Base-by-base conservation (phyloP, 2,888 invertebrate species). In the Cyaniris semiargus region DNA sequence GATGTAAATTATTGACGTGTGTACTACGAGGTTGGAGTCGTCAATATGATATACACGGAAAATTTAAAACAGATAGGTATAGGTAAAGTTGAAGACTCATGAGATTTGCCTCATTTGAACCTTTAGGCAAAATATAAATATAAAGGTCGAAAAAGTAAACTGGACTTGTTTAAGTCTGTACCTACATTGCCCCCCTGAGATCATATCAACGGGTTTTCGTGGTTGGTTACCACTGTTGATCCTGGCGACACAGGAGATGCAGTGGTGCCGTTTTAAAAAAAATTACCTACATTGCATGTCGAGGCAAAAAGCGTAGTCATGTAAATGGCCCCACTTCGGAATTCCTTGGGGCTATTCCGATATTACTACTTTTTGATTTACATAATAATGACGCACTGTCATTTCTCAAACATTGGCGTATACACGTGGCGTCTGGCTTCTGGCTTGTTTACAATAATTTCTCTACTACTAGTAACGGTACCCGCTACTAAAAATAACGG, bases 381-480 rank as follows among this genome's bases (percentile, higher is more conserved):
- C 53, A 53, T 53, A 53, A 53, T 53, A 44, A 53, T 18, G 53
- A 18, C 15, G 18, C 53, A 5, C 53, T 53, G 18, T 53, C 53
- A 53, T 53, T 53, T 53, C 5, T 53, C 5, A 18, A 15, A 18
- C 18, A 5, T 53, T 6, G 18, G 18, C 53, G 44, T 53, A n/a
- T 53, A 53, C 53, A 53, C 58, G 18, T 58, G n/a, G n/a, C 58
- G 7, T 58, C n/a, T 58, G 58, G n/a, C n/a, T n/a, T 58, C n/a
- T 21, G 21, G n/a, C n/a, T n/a, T 58, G 58, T 58, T 58, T 58
- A 58, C 21, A 58, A 58, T n/a, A 58, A 58, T n/a, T n/a, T 58
- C 58, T 58, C 60, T 10, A 60, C 60, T 23, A 23, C 3, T 23
- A 60, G 4, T 60, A 60, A 60, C 60, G 60, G 23, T 60, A 10